Conservation (phyloP, 2,113 vertebrate genomes). For the Ctenomys sociabilis region DNA sequence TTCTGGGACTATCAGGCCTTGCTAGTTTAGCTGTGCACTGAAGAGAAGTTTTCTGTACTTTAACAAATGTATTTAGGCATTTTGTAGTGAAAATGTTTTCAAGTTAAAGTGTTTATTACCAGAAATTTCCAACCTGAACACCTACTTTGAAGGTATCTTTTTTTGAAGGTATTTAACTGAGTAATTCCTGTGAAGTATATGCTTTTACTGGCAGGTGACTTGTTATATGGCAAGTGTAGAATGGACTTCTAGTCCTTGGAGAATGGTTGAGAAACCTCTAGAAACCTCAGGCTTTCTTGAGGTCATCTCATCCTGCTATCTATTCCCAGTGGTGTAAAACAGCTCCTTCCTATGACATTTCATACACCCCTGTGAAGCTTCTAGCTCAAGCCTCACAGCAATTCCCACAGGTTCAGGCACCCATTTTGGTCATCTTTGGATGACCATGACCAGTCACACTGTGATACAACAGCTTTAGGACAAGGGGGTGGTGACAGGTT, state of each 20-base stretch:
- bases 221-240: not conserved
- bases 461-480: not conserved
- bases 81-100: conserved; percentile 19
- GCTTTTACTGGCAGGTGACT: not conserved
- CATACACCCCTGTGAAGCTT: not conserved
- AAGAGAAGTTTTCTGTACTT: not conserved
- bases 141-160: not conserved
- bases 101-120: not conserved
- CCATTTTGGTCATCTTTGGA: not conserved
- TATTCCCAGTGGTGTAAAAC: not conserved
- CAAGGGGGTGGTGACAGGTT: not conserved
- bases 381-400: not conserved
- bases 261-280: not conserved
- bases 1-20: not conserved
- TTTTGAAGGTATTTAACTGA: not conserved
- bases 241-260: not conserved
- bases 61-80: not conserved
- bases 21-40: not conserved
- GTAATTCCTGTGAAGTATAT: not conserved
- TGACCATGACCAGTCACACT: not conserved
- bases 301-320: not conserved
- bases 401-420: not conserved
- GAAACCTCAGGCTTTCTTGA: not conserved
- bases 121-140: not conserved
- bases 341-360: not conserved